A percentile compares a stretch with the other conserved stretches of the same genome.
Evolutionary conservation across 2,797 vertebrate species (phyloP).

Genomic region (Gambelia wislizenii): DNA sequence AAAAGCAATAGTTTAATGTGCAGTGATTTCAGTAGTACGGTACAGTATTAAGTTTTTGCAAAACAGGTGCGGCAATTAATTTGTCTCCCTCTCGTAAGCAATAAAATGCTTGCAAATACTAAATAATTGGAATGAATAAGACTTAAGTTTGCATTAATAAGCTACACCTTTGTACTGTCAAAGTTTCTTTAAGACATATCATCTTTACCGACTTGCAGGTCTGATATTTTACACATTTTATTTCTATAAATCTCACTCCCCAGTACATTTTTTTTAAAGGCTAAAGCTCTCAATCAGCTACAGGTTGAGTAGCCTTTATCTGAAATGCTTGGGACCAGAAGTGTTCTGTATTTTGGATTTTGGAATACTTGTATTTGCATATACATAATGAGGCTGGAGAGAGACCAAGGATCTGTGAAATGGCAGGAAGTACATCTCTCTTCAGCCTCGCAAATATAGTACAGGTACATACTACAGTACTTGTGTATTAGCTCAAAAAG

Average conservation of each 20-base stretch:
- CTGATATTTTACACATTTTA: background rate
- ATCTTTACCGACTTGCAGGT: background rate
- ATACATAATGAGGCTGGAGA: too few species aligned
- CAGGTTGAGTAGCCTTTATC: too few species aligned
- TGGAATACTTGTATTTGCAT: too few species aligned
- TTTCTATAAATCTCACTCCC: background rate
- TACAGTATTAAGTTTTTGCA: slow-evolving; percentile 28
- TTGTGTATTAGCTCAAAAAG: too few species aligned
- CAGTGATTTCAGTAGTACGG: background rate
- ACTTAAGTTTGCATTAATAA: slow-evolving; percentile 36
- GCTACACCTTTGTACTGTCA: background rate
- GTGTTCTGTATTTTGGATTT: too few species aligned
- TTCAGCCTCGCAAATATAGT: too few species aligned
- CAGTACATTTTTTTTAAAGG: background rate
- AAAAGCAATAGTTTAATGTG: background rate
- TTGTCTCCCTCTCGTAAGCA: background rate
- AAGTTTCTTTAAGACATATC: background rate
- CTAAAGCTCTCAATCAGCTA: background rate
- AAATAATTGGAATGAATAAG: slow-evolving; percentile 46
- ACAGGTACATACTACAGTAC: too few species aligned
- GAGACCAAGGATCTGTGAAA: too few species aligned
- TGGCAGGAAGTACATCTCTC: too few species aligned
- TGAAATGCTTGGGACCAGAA: too few species aligned
- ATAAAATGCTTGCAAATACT: slow-evolving; percentile 41
- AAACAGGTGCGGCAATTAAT: slow-evolving; percentile 45